Evolutionary conservation across 2,113 vertebrate species (phyloP), one percentile per base, ranked within the genome.

Genomic region (Thalassarche chlororhynchos): DNA sequence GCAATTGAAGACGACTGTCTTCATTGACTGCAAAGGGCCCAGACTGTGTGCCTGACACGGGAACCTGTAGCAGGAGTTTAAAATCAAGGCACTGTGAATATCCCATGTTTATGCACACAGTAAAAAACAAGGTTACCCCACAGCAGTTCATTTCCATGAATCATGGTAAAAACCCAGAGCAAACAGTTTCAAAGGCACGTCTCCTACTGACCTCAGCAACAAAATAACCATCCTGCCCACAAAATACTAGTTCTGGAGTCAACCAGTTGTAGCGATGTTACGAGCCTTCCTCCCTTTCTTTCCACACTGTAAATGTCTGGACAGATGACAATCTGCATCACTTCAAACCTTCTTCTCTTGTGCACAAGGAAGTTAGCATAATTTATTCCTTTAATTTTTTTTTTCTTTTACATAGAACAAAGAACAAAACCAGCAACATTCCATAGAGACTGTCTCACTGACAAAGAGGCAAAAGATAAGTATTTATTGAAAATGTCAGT

Each of bases 21-120:
- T 71, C 61, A 13, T 2, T 64, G n/a, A 66, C 26, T 68, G 17
- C 14, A 23, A 62, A 61, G 16, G n/a, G 18, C 31, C 17, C 26
- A 66, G 34, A 61, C 15, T 7, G 7, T 23, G 14, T 25, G 18
- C 34, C n/a, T 49, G n/a, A 21, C 38, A 15, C 4, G 1, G 28
- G 31, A 86, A 58, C 16, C 7, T 1, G 0, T 1, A 1, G 9
- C 13, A 40, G 7, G 9, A 58, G 21, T 17, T 88, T 40, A 58
- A 14, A 83, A 24, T 68, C 44, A n/a, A 42, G 42, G 20, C 29
- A 61, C 19, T 36, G 29, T 46, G 47, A 64, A 23, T 18, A 66
- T 9, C 13, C 5, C 17, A 26, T 31, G 11, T 42, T 64, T 32
- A 21, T 4, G 14, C 13, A 55, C 11, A 55, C 24, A 54, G 38